Base-by-base conservation (phyloP, 1,140 invertebrate genomes). In the Tigriopus japonicus region DNA sequence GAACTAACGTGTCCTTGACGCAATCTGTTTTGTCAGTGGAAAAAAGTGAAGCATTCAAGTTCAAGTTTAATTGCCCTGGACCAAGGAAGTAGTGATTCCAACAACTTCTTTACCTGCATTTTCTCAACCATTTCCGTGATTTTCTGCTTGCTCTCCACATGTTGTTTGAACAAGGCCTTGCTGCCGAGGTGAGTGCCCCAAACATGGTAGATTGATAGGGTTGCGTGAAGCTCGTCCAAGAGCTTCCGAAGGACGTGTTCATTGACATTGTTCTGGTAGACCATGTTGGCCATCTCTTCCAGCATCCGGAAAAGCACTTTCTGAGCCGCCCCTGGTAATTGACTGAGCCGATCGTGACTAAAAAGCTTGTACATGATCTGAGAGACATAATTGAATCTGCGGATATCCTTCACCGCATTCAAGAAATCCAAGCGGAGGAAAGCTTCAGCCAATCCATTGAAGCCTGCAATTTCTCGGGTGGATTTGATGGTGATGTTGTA, bases 101-200 rank as follows among this genome's bases (percentile, higher is more conserved):
- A 35, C 9, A 17, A 10, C 45, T 10, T 17, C n/a, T 21, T 49
- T 49, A 49, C 45, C 55, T 58, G 55, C 55, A 58, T 58, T 43
- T 40, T 58, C 55, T 58, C 55, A 5, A 58, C 55, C 15, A 58
- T 41, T 41, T 58, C 55, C n/a, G 55, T 58, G 40, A 58, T 58
- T 23, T 23, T 58, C 55, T n/a, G 24, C 15, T 41, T 14, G 35
- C 28, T 13, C 41, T 58, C 35, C 1, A 58, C 13, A 40, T 58
- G 55, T 15, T 58, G 21, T 23, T 58, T 23, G 40, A 58, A 58
- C n/a, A 58, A 41, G 12, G 14, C 28, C 15, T 28, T 13, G n/a
- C 28, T 41, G 14, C 55, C 55, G 15, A 58, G 40, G 35, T 58
- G 55, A 42, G 28, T 58, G 28, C 55, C 55, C 55, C 55, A 58